phyloP scores from a whole-genome alignment of 2,113 vertebrate species.

The Megaptera novaeangliae region DNA sequence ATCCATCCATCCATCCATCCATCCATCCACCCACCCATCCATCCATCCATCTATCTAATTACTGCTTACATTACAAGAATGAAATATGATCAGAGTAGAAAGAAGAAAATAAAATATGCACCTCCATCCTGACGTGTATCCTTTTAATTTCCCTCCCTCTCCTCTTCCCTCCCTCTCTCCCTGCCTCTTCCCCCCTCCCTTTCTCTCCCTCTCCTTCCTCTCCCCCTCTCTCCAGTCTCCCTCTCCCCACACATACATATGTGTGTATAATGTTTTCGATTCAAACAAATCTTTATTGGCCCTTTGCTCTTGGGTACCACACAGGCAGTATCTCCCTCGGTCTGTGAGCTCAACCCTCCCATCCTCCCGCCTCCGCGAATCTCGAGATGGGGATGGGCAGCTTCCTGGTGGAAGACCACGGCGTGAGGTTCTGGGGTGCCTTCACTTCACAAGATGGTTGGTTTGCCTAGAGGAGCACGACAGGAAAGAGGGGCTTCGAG shows the following conservation, averaged over 20 bases:
- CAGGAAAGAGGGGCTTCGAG: not conserved
- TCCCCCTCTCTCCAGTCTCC: not conserved
- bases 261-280: not conserved
- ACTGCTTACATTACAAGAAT: not conserved
- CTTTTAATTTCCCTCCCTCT: not conserved
- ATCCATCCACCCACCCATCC: not conserved
- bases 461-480: not conserved
- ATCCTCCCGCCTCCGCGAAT: too few relatives aligned
- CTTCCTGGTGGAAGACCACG: not conserved
- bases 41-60: not conserved
- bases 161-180: not conserved
- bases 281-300: not conserved
- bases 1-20: not conserved
- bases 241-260: not conserved
- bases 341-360: not conserved
- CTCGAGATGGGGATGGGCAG: fast-evolving
- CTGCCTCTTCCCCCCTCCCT: not conserved
- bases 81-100: not conserved
- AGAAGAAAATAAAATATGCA: not conserved
- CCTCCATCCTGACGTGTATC: not conserved
- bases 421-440: not conserved
- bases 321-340: not conserved
- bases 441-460: not conserved
- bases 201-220: too few relatives aligned
- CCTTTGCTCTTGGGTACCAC: not conserved